phyloP scores from a whole-genome alignment of 2,797 vertebrate species.

The Myiotriccus ornatus region DNA sequence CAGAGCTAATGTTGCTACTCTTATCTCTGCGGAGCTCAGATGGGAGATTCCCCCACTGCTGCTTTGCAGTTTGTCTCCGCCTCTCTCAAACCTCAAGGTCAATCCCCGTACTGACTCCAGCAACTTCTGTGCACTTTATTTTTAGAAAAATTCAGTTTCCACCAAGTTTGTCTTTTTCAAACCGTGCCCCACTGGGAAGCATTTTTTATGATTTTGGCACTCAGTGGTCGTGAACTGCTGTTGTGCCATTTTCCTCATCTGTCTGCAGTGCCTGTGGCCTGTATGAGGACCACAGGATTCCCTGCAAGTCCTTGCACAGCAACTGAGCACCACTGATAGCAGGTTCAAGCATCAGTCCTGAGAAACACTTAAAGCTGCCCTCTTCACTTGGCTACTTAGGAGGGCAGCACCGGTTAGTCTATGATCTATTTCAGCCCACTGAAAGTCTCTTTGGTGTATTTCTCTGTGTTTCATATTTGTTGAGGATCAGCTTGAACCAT shows the following conservation, averaged over 20 bases:
- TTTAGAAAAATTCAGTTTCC: not conserved
- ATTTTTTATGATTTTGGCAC: not conserved
- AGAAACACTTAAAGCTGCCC: not conserved
- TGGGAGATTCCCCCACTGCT: not conserved
- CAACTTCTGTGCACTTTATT: not conserved
- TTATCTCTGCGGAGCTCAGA: not conserved
- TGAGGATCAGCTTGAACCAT: not conserved
- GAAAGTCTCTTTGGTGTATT: not conserved
- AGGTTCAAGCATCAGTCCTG: not conserved
- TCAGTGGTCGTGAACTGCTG: not conserved
- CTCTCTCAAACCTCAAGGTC: not conserved
- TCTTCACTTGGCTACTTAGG: not conserved
- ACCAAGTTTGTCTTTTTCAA: not conserved
- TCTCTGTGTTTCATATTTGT: not conserved
- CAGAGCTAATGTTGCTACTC: not conserved
- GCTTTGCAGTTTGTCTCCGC: not conserved
- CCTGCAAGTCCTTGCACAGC: not conserved
- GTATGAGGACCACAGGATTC: not conserved
- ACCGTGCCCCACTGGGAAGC: not conserved
- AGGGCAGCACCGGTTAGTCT: not conserved
- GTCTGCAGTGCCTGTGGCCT: fast-evolving
- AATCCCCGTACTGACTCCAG: not conserved
- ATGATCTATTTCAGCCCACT: not conserved
- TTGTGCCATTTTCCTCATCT: not conserved
- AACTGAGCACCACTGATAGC: not conserved